Evolutionary conservation across 2,888 invertebrate species (phyloP), one percentile per base, ranked within the genome.

Genomic region (Iselma pallidipennis): DNA sequence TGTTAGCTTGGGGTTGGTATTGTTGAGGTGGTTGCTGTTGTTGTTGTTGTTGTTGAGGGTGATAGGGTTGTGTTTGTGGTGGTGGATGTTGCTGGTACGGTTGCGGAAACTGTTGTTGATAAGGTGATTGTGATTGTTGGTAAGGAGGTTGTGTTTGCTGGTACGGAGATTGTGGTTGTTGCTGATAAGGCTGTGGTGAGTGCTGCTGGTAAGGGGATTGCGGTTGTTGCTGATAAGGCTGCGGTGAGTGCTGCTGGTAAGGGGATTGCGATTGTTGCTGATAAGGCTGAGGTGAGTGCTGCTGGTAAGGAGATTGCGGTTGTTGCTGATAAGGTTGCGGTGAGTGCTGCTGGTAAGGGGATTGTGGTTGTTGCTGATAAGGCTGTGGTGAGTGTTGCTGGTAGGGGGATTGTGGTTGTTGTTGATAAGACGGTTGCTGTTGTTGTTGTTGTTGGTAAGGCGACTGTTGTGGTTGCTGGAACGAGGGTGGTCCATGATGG

Each of bases 251-350:
- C n/a, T 65, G 61, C 50, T 25, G 65, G 73, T 75, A 26, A 56
- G 49, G 37, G 65, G 42, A 54, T 28, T 66, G 56, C n/a, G 66
- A 61, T 51, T 57, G 61, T 57, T 45, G 45, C 1, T 45, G 7
- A 56, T 52, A 45, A 53, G 66, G 54, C 66, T 71, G 69, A 55
- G 63, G 56, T 2, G 16, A 19, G 16, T 63, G 67, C 33, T 55
- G 67, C n/a, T 55, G 71, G 31, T 61, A 71, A 16, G 52, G 53
- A 61, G 69, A 71, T n/a, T n/a, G n/a, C n/a, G n/a, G n/a, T n/a
- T n/a, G n/a, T n/a, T n/a, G n/a, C 53, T n/a, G 65, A 73, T 75
- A 23, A 56, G 49, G 53, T 33, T 67, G 62, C 50, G 57, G 63
- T 58, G 68, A 61, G 12, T 69, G 33, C n/a, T 65, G 61, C 50